Percentiles rank a stretch among this genome's conserved stretches.
phyloP scores from a whole-genome alignment of 2,797 vertebrate species.

The Argya squamiceps region DNA sequence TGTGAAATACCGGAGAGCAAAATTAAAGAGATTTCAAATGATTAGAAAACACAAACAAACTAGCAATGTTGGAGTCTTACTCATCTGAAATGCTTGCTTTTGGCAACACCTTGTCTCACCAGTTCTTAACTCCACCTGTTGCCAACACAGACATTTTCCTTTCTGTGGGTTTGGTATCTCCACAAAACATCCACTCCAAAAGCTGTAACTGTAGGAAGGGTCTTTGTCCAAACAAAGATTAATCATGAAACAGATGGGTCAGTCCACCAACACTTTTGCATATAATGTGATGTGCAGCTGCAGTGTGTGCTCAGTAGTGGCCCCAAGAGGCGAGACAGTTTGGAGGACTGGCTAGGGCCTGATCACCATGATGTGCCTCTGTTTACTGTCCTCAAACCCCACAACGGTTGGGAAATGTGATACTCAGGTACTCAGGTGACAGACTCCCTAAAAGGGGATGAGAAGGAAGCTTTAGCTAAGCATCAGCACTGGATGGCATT shows the following conservation, averaged over 20 bases:
- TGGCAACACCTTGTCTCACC: not conserved
- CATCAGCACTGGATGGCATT: not conserved
- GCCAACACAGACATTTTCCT: not conserved
- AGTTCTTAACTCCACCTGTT: not conserved
- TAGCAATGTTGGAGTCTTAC: not conserved
- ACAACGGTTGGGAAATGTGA: not conserved
- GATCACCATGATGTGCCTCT: not conserved
- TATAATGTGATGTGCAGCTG: not conserved
- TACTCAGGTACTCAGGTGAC: rapidly evolving
- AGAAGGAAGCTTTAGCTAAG: not conserved
- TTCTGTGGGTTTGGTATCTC: not conserved
- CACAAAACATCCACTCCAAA: not conserved
- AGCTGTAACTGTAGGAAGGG: not conserved
- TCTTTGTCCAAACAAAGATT: not conserved
- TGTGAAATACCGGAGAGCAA: constrained; percentile 27
- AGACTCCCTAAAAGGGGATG: not conserved
- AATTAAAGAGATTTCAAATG: not conserved
- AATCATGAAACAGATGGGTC: not conserved
- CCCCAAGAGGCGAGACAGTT: not conserved
- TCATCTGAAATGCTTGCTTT: not conserved
- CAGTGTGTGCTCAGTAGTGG: not conserved
- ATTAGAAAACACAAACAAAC: constrained; percentile 3
- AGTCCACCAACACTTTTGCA: not conserved
- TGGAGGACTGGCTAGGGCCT: not conserved
- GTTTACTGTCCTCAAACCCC: not conserved